phyloP scores from a whole-genome alignment of 2,888 invertebrate species.

The Kuschelorhynchus macadamiae region DNA sequence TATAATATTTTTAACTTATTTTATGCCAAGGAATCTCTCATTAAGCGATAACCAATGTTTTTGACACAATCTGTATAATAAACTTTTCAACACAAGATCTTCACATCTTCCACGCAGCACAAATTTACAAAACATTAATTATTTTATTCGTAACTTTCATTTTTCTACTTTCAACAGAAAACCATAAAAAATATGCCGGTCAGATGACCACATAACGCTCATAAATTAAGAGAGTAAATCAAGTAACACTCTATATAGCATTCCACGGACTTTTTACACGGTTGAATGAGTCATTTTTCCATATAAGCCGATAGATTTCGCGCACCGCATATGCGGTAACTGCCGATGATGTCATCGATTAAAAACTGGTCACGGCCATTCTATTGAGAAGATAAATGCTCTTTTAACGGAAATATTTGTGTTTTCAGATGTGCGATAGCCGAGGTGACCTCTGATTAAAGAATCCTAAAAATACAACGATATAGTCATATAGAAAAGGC shows the following conservation, averaged over 20 bases:
- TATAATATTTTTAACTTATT: too few relatives aligned
- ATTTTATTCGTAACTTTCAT: too few relatives aligned
- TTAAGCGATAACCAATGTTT: too few relatives aligned
- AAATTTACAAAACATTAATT: too few relatives aligned
- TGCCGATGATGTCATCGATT: slow-evolving; percentile 46
- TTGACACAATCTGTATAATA: too few relatives aligned
- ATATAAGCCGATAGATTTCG: slow-evolving; percentile 48
- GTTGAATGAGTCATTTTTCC: slow-evolving; percentile 49
- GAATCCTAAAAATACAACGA: slow-evolving; percentile 7
- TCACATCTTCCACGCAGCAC: too few relatives aligned
- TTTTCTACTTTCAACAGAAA: too few relatives aligned
- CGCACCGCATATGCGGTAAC: slow-evolving; percentile 29
- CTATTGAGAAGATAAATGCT: slow-evolving; percentile 24
- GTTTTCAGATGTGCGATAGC: background rate
- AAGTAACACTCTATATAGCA: slow-evolving; percentile 24
- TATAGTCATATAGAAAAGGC: too few relatives aligned
- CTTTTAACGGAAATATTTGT: slow-evolving; percentile 32
- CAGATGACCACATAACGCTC: too few relatives aligned
- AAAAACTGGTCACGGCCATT: slow-evolving; percentile 39
- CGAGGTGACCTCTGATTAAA: background rate
- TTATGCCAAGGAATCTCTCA: too few relatives aligned
- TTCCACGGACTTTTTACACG: slow-evolving; percentile 40
- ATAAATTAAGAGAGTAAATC: background rate
- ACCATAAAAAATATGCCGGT: too few relatives aligned
- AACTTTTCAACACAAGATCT: too few relatives aligned